Evolutionary conservation across 2,888 invertebrate species (phyloP).

Genomic region (Dryomyza anilis): DNA sequence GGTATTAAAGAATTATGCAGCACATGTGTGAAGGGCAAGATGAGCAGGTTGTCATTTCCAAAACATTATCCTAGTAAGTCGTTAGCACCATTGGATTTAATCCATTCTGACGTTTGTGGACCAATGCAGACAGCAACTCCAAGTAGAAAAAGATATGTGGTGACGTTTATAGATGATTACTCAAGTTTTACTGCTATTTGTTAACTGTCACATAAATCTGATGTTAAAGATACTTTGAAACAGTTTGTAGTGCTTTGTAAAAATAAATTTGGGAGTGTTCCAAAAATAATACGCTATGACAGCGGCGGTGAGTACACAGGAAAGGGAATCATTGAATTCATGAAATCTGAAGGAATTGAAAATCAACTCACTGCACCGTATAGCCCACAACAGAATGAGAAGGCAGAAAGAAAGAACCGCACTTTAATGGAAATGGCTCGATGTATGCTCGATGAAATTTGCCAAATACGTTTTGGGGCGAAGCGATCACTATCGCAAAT

Average conservation of each 20-base stretch:
- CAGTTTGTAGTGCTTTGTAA: conserved; percentile 7
- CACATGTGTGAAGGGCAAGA: conserved; percentile 36
- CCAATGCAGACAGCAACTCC: conserved; percentile 41
- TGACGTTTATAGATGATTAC: conserved; percentile 48
- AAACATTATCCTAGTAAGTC: conserved; percentile 32
- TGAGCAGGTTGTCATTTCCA: conserved; percentile 38
- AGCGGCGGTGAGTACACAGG: conserved; percentile 41
- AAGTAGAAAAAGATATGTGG: conserved; percentile 39
- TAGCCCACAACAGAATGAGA: conserved; percentile 42
- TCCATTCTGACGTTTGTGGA: conserved; percentile 47
- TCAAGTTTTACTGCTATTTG: conserved; percentile 40
- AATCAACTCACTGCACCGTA: too few relatives aligned
- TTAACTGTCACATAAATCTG: conserved; percentile 29
- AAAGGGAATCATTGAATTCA: conserved; percentile 30
- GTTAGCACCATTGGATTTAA: conserved; percentile 36
- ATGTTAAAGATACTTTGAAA: conserved; percentile 22
- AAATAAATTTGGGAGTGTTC: too few relatives aligned
- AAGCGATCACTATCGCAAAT: conserved; percentile 18
- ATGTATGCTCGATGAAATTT: conserved; percentile 37
- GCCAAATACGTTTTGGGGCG: conserved; percentile 22
- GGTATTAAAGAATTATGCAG: conserved; percentile 17
- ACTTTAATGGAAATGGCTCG: conserved; percentile 36
- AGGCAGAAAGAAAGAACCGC: too few relatives aligned
- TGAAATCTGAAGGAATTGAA: conserved; percentile 41
- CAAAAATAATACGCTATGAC: conserved; percentile 22